Base-by-base conservation (phyloP, 64 coral and sea anemone genomes). In the Montipora capricornis region DNA sequence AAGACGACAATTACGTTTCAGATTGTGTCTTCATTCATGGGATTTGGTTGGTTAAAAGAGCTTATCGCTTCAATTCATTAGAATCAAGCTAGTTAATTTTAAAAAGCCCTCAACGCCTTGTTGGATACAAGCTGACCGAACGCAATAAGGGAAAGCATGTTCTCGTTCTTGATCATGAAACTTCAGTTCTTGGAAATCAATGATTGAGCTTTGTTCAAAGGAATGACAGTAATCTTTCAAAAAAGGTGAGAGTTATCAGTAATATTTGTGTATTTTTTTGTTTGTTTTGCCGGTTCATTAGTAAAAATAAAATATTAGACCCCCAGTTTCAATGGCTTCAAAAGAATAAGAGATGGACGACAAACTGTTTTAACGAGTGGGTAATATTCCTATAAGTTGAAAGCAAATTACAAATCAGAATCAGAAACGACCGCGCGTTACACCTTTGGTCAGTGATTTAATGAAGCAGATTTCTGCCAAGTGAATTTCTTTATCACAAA, bases 281-380 rank as follows among this genome's bases (percentile, higher is more conserved):
- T 22, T 7, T 1, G 53, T 80, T 55, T 5, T 8, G 58, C 14
- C 37, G 20, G 4, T 61, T n/a, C 9, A 22, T 24, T 22, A 44
- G n/a, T 29, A 44, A 86, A 71, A 86, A 50, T 14, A 86, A 50
- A 19, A 2, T 17, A 24, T 83, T 46, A 20, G 4, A 68, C 51
- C 19, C 37, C 45, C 3, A 12, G 11, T 73, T 70, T 71, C 62
- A 50, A 66, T 44, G 62, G 8, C 20, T n/a, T 2, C n/a, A 68
- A 47, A 84, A 46, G 29, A 84, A 84, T 84, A 47, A 47, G 46
- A 47, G 64, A 86, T 86, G 82, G 47, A 19, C 44, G 49, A 73
- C 62, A 37, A 5, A 86, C 82, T 49, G 45, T 8, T 86, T 3
- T 10, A 71, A 20, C 82, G 71, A 64, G 82, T 86, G 82, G 37